Evolutionary conservation across 2,797 vertebrate genomes (phyloP).

Genomic region (Steatocranus sp.): DNA sequence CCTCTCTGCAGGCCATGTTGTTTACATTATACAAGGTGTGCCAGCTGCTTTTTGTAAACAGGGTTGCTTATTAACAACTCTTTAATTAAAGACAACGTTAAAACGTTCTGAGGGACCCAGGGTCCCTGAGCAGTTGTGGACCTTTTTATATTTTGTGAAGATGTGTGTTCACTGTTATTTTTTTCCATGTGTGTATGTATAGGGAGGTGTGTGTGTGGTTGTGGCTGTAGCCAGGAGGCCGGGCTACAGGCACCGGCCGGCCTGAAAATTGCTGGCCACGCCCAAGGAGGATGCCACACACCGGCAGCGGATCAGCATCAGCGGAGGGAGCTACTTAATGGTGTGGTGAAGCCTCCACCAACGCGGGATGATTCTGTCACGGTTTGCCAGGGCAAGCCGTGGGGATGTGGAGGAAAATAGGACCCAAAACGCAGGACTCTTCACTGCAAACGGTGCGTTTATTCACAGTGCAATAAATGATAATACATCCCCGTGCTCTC

Average conservation of each 20-base stretch:
- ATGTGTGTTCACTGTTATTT: background rate
- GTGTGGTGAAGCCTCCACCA: background rate
- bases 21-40: background rate
- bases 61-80: background rate
- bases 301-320: fast-evolving
- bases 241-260: background rate
- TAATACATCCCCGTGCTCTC: background rate
- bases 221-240: background rate
- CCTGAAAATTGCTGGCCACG: background rate
- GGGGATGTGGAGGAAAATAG: background rate
- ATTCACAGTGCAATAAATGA: background rate
- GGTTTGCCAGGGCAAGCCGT: background rate
- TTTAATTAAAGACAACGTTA: background rate
- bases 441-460: background rate
- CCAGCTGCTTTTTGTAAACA: background rate
- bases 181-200: background rate
- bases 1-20: background rate
- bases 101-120: background rate
- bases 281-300: background rate
- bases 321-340: background rate
- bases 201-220: background rate
- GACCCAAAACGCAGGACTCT: background rate
- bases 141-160: background rate
- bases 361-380: background rate
- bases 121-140: background rate